Evolutionary conservation across 2,113 vertebrate species (phyloP).

Genomic region (Neotoma lepida): DNA sequence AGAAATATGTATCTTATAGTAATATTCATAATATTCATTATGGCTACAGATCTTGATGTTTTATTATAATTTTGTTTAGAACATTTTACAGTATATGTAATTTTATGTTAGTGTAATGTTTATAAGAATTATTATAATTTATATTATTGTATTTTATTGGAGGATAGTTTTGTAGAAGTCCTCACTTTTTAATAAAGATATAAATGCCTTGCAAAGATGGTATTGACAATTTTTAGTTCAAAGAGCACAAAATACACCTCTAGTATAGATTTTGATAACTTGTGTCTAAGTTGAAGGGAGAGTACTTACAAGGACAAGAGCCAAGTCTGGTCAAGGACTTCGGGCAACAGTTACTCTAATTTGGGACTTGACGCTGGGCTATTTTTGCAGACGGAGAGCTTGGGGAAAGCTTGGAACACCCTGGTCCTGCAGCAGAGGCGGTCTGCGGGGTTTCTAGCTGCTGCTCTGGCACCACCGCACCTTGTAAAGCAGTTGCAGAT

Average conservation of each 20-base stretch:
- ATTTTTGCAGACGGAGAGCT: background rate
- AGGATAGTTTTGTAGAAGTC: background rate
- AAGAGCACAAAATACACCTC: background rate
- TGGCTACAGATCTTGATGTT: background rate
- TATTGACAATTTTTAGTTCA: background rate
- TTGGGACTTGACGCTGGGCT: background rate
- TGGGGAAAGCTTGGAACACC: too few species aligned
- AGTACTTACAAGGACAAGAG: background rate
- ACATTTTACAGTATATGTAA: background rate
- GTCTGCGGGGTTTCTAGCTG: background rate
- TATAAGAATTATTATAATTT: background rate
- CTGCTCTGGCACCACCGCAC: background rate
- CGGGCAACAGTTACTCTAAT: fast-evolving
- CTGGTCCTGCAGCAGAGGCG: background rate
- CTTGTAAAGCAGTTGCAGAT: fast-evolving
- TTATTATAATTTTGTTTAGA: background rate
- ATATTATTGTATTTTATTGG: background rate
- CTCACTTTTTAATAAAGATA: background rate
- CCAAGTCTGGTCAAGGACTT: fast-evolving
- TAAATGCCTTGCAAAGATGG: background rate
- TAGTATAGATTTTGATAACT: background rate
- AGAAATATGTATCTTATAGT: background rate
- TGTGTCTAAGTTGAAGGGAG: background rate
- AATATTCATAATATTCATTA: background rate
- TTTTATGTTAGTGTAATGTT: background rate